Evolutionary conservation across 2,797 vertebrate genomes (phyloP).

Genomic region (Cetoscarus ocellatus): DNA sequence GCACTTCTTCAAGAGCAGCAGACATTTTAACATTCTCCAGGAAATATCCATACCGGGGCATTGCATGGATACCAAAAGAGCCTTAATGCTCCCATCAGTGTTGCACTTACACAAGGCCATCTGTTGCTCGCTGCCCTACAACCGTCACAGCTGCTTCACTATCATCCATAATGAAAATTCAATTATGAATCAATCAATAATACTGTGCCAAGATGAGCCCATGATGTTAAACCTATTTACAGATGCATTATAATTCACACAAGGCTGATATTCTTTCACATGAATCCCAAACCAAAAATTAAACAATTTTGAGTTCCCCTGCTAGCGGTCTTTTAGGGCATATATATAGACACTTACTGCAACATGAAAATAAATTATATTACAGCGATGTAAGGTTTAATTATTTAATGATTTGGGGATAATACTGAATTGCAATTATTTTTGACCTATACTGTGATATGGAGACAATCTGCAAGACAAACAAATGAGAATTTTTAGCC

Average conservation of each 20-base stretch:
- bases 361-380: no score
- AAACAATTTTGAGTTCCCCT: no score
- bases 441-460: no score
- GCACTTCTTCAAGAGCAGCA: constrained; percentile 1
- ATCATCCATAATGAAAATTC: constrained; percentile 46
- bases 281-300: background rate
- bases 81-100: constrained; percentile 20
- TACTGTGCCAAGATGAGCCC: constrained; percentile 5
- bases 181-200: constrained; percentile 35
- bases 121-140: constrained; percentile 45
- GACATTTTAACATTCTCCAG: constrained; percentile 33
- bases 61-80: constrained; percentile 8
- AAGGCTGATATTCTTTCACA: background rate
- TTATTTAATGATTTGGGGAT: no score
- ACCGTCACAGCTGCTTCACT: constrained; percentile 29
- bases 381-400: no score
- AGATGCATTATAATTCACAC: constrained; percentile 6
- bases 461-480: no score
- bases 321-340: no score
- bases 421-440: no score
- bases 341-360: no score
- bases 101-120: constrained; percentile 40
- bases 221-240: constrained; percentile 5
- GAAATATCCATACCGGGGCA: constrained; percentile 3
- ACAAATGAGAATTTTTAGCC: no score